Evolutionary conservation across 2,113 vertebrate species (phyloP).

Genomic region (Eubucco bourcierii): DNA sequence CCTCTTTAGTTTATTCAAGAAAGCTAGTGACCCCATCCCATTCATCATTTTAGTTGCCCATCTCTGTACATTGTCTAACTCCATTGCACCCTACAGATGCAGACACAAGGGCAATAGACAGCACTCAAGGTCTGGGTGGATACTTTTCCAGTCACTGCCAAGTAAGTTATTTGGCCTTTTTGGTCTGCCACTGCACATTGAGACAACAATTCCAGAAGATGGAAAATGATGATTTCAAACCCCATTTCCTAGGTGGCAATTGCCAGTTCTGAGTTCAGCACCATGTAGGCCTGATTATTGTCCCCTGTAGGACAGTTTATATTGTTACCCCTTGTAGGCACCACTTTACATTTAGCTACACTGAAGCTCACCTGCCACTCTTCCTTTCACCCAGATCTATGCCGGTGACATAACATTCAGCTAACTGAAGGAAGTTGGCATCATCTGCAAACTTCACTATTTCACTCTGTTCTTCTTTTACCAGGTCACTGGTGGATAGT

Average conservation of each 20-base stretch:
- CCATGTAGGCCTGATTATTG: background rate
- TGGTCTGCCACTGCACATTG: background rate
- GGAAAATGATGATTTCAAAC: background rate
- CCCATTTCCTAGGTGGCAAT: background rate
- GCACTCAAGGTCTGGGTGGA: background rate
- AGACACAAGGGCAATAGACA: background rate
- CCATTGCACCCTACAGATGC: background rate
- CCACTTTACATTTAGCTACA: background rate
- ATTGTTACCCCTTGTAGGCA: background rate
- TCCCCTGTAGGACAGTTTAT: background rate
- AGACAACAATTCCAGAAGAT: background rate
- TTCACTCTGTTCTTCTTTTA: background rate
- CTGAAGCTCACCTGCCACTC: background rate
- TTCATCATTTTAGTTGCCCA: background rate
- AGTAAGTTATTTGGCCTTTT: background rate
- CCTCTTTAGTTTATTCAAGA: accelerated
- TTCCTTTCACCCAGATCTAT: background rate
- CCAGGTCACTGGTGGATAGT: background rate
- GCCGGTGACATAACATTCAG: background rate
- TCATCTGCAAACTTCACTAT: background rate
- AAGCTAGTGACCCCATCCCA: background rate
- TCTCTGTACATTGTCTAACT: background rate
- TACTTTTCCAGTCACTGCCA: background rate
- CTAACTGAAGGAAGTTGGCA: background rate
- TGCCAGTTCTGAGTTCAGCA: background rate